These are phyloP conservation scores for Tetragonula carbonaria DNA, from an alignment of 2,888 invertebrate species.

Conservation along the genomic window DNA sequence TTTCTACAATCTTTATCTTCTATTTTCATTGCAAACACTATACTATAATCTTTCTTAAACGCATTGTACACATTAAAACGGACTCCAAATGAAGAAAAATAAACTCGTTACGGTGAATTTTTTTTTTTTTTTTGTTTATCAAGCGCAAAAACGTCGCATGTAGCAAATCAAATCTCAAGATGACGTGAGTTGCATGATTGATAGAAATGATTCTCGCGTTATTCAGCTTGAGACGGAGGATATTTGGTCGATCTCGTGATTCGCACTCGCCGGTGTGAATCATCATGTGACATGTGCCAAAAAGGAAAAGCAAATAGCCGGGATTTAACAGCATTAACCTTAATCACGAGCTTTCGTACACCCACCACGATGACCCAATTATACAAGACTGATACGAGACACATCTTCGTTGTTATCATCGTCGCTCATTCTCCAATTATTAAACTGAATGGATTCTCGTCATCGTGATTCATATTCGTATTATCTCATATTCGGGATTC, in stretches of 20 bases:
- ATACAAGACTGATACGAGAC: constrained; percentile 23
- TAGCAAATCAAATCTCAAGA: not conserved
- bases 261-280: constrained; percentile 20
- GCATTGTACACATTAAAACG: too few relatives aligned
- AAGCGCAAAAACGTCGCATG: not conserved
- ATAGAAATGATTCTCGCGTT: not conserved
- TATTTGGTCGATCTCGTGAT: constrained; percentile 17
- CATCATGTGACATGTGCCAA: constrained; percentile 21
- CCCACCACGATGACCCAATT: constrained; percentile 56
- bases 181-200: not conserved
- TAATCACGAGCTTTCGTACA: constrained; percentile 55
- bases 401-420: not conserved
- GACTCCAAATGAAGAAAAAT: not conserved
- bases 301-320: constrained; percentile 33
- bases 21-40: not conserved
- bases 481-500: too few relatives aligned
- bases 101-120: not conserved
- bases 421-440: not conserved
- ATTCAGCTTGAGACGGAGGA: not conserved
- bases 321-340: constrained; percentile 55
- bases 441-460: too few relatives aligned
- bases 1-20: too few relatives aligned
- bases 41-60: not conserved
- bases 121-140: not conserved
- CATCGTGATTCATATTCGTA: too few relatives aligned